These are phyloP conservation scores for Gobius niger DNA, from an alignment of 2,113 vertebrate species.

Conservation along the genomic window DNA sequence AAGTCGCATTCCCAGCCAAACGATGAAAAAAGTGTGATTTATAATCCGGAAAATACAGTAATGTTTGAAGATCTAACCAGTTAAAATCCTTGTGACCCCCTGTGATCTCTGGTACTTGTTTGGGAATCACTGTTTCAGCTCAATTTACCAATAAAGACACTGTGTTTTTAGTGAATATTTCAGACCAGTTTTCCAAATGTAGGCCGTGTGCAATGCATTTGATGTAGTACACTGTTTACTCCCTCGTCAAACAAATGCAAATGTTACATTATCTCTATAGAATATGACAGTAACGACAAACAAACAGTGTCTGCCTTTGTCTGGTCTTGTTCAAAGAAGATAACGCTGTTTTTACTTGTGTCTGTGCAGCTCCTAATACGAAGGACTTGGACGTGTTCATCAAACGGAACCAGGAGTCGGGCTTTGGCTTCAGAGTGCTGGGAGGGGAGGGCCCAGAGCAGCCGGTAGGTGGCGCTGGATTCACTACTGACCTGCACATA, in stretches of 20 bases:
- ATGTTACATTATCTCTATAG: not conserved
- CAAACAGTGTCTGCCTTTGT: not conserved
- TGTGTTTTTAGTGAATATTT: too few relatives aligned
- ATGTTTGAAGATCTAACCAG: too few relatives aligned
- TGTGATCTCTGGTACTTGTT: too few relatives aligned
- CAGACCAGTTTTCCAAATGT: not conserved
- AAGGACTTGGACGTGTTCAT: slow-evolving; percentile 94
- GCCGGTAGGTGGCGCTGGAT: slow-evolving; percentile 74
- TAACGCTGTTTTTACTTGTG: not conserved
- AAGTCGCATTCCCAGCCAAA: too few relatives aligned
- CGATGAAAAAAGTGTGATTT: too few relatives aligned
- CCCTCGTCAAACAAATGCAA: not conserved
- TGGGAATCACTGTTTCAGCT: too few relatives aligned
- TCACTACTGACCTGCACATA: not conserved
- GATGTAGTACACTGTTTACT: not conserved
- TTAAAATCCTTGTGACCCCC: too few relatives aligned
- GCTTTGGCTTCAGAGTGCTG: slow-evolving; percentile 95
- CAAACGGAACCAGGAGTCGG: slow-evolving; percentile 94
- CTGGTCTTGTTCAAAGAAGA: not conserved
- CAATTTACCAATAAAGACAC: too few relatives aligned
- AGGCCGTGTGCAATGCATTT: not conserved
- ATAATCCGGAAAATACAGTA: too few relatives aligned
- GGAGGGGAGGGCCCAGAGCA: slow-evolving; percentile 96
- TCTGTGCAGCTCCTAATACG: slow-evolving; percentile 86
- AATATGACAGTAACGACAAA: not conserved